A percentile compares a stretch with the other conserved stretches of the same genome.
These are phyloP conservation scores for Macrocentrus cingulum DNA, from an alignment of 1,140 invertebrate species.

Conservation along the genomic window DNA sequence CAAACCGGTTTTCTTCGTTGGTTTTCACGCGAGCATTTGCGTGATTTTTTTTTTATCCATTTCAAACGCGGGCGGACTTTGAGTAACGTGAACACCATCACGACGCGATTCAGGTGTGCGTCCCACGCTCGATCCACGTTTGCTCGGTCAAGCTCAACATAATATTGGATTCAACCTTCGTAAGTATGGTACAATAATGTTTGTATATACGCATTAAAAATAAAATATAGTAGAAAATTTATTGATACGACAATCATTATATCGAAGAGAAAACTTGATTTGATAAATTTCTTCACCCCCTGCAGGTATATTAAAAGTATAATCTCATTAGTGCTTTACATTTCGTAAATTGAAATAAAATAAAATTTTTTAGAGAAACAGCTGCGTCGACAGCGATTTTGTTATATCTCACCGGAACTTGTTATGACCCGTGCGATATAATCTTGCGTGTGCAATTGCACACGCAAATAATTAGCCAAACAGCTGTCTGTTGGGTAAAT, in stretches of 20 bases:
- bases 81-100: slow-evolving; percentile 24
- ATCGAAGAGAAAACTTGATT: too few relatives aligned
- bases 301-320: too few relatives aligned
- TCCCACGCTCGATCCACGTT: too few relatives aligned
- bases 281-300: too few relatives aligned
- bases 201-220: too few relatives aligned
- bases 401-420: slow-evolving; percentile 1
- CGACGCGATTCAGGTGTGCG: slow-evolving; percentile 9
- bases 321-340: too few relatives aligned
- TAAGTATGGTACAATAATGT: too few relatives aligned
- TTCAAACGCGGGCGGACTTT: slow-evolving; percentile 13
- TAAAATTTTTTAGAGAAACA: not conserved
- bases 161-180: too few relatives aligned
- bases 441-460: not conserved
- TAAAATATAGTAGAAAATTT: too few relatives aligned
- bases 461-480: not conserved
- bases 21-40: slow-evolving; percentile 4
- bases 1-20: not conserved
- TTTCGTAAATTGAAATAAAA: too few relatives aligned
- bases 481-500: not conserved
- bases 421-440: not conserved
- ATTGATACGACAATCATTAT: too few relatives aligned
- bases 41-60: not conserved
- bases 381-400: not conserved
- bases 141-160: too few relatives aligned